These are phyloP conservation scores for Neodiprion lecontei DNA, from an alignment of 1,140 invertebrate genomes.

Conservation along the genomic window DNA sequence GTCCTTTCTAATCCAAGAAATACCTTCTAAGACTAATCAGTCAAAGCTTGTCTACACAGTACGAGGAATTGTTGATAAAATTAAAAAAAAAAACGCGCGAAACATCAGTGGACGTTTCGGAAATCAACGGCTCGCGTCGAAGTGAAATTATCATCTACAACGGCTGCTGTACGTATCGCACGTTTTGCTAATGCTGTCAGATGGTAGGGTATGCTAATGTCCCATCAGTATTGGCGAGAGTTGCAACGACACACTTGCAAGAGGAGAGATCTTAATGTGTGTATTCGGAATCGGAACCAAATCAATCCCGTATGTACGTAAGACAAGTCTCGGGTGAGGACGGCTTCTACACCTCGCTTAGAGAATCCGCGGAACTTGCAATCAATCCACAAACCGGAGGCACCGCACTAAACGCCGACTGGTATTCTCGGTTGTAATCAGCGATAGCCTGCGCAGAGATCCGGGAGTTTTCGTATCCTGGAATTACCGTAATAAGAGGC, in stretches of 20 bases:
- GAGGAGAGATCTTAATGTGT: not conserved
- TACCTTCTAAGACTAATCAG: too few relatives aligned
- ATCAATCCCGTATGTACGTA: not conserved
- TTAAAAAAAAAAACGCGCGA: too few relatives aligned
- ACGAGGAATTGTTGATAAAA: too few relatives aligned
- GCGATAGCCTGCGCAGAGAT: not conserved
- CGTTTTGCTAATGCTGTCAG: too few relatives aligned
- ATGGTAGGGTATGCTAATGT: too few relatives aligned
- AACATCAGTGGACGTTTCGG: too few relatives aligned
- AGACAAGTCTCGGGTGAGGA: not conserved
- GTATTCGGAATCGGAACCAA: not conserved
- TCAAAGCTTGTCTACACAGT: too few relatives aligned
- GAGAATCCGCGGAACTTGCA: not conserved
- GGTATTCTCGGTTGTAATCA: not conserved
- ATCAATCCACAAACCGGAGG: not conserved
- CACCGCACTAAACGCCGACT: not conserved
- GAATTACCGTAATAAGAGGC: conserved; percentile 4
- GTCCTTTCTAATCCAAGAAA: too few relatives aligned
- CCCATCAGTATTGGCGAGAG: too few relatives aligned
- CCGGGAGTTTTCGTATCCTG: not conserved
- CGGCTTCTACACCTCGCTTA: not conserved
- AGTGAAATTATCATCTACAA: too few relatives aligned
- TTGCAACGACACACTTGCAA: not conserved
- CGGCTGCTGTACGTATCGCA: too few relatives aligned
- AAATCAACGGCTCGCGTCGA: too few relatives aligned